A percentile compares a stretch with the other conserved stretches of the same genome.
Conservation (phyloP, 1,140 invertebrate genomes). For the Carposina sasakii region DNA sequence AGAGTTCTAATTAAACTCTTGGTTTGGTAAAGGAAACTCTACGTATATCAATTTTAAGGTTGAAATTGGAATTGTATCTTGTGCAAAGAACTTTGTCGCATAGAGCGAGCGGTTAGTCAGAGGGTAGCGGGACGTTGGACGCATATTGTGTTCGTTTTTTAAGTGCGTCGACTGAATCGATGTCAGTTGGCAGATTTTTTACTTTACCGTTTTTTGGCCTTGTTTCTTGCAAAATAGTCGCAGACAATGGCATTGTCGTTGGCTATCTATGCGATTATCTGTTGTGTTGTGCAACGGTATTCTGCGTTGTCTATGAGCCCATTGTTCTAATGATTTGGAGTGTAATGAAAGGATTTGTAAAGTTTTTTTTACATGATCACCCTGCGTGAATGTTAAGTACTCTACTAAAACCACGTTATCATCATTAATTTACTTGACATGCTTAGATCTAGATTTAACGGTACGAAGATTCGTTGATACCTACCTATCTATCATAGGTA, state of each 20-base stretch:
- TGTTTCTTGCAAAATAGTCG: slow-evolving; percentile 37
- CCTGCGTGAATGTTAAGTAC: too few relatives aligned
- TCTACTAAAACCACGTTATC: too few relatives aligned
- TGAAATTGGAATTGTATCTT: slow-evolving; percentile 5
- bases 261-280: too few relatives aligned
- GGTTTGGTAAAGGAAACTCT: slow-evolving; percentile 21
- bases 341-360: too few relatives aligned
- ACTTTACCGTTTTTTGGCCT: slow-evolving; percentile 70
- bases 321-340: too few relatives aligned
- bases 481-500: too few relatives aligned
- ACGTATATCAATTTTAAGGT: slow-evolving; percentile 8
- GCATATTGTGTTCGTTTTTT: slow-evolving; percentile 67
- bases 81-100: slow-evolving; percentile 34
- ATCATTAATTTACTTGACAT: too few relatives aligned
- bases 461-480: too few relatives aligned
- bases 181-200: slow-evolving; percentile 72
- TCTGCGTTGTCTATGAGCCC: too few relatives aligned
- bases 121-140: slow-evolving; percentile 65
- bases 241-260: slow-evolving; percentile 24
- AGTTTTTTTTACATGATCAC: too few relatives aligned
- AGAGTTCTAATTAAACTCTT: slow-evolving; percentile 33
- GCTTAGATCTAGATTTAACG: too few relatives aligned
- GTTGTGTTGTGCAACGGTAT: too few relatives aligned
- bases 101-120: slow-evolving; percentile 20
- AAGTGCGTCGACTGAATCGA: slow-evolving; percentile 61